Base-by-base conservation (phyloP, 2,888 invertebrate genomes). In the Iselma pallidipennis region DNA sequence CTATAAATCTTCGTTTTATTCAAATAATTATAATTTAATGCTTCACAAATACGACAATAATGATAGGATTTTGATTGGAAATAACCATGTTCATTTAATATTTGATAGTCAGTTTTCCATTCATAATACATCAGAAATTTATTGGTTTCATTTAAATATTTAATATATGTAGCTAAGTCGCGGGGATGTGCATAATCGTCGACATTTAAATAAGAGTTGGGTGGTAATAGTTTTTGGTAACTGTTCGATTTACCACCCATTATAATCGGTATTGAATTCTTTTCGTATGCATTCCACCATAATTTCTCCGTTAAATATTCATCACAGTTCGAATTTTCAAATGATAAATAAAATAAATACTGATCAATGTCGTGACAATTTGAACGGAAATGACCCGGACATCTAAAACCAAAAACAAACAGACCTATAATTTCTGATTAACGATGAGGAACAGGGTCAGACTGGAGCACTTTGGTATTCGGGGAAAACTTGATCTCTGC, bases 241-340 rank as follows among this genome's bases (percentile, higher is more conserved):
- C 82, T 77, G 50, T 57, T 61, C 37, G 67, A 75, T 1, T 83
- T 74, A 2, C 87, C 83, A 0, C 90, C 91, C 84, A 89, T 85
- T 42, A 90, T 86, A 2, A 90, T 79, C 0, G 90, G 90, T 28
- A 90, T 85, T 0, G 88, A 82, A 14, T 85, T 84, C 76, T 88
- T 89, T 1, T 79, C 72, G 69, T 85, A 89, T 0, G 87, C 88
- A 68, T 90, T 85, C 83, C 88, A 87, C 80, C 87, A 91, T 0
- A 86, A 74, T 75, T 91, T 91, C 73, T 91, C 91, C 0, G 90
- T 90, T 49, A 91, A 78, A 70, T 91, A 91, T 73, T 90, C 87
- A 5, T 82, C 82, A 72, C 91, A 91, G 68, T 86, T 85, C 0
- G 88, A 85, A 73, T 90, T 91, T 77, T 91, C 91, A 66, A 91